Evolutionary conservation across 1,140 invertebrate species (phyloP).

Genomic region (Panagrolaimus sp.): DNA sequence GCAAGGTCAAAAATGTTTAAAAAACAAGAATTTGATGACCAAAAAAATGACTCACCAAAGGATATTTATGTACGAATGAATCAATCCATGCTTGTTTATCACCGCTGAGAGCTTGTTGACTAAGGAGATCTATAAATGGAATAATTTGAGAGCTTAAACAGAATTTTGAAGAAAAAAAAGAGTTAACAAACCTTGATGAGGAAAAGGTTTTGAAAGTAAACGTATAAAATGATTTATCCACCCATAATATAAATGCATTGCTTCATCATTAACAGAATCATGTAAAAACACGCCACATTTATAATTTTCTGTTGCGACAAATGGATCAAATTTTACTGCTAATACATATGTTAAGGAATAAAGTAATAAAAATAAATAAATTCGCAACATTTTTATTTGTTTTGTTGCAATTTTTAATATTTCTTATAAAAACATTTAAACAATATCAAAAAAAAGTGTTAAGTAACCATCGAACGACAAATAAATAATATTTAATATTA

Average conservation of each 20-base stretch:
- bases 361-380: too few relatives aligned
- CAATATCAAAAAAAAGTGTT: too few relatives aligned
- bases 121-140: constrained; percentile 17
- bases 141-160: too few relatives aligned
- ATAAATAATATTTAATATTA: too few relatives aligned
- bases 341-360: neutral
- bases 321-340: constrained; percentile 27
- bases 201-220: constrained; percentile 39
- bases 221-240: constrained; percentile 42
- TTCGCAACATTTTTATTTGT: too few relatives aligned
- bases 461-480: too few relatives aligned
- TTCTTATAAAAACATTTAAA: too few relatives aligned
- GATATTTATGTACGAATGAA: constrained; percentile 17
- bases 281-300: constrained; percentile 32
- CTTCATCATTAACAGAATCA: constrained; percentile 35
- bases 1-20: too few relatives aligned
- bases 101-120: constrained; percentile 17
- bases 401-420: too few relatives aligned
- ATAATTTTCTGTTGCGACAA: constrained; percentile 29
- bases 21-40: neutral
- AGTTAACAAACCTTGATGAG: constrained; percentile 30
- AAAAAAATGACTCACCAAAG: constrained; percentile 12
- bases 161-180: too few relatives aligned
- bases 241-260: constrained; percentile 42
- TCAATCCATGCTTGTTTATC: constrained; percentile 21